A percentile compares a stretch with the other conserved stretches of the same genome.
Evolutionary conservation across 1,140 invertebrate species (phyloP).

Genomic region (Fopius arisanus): DNA sequence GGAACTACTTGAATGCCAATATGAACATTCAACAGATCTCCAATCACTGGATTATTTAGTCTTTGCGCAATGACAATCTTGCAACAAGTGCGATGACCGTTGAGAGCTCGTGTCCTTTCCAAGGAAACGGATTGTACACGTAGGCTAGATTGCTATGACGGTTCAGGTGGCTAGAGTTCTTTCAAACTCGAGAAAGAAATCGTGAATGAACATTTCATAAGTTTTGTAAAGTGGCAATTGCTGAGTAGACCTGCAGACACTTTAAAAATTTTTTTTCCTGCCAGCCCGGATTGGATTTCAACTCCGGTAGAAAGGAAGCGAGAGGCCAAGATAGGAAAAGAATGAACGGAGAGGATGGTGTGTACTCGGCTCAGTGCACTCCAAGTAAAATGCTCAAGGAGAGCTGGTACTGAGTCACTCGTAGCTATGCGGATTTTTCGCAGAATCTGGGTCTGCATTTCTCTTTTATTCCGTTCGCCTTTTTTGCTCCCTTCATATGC

Average conservation of each 20-base stretch:
- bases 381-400: conserved; percentile 48
- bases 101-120: conserved; percentile 39
- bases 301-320: conserved; percentile 13
- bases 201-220: conserved; percentile 49
- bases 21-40: conserved; percentile 10
- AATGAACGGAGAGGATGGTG: conserved; percentile 20
- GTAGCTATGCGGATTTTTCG: conserved; percentile 44
- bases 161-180: conserved; percentile 30
- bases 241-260: neutral
- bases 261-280: neutral
- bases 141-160: neutral
- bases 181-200: conserved; percentile 39
- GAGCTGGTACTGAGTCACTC: conserved; percentile 51
- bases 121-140: conserved; percentile 37
- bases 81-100: conserved; percentile 26
- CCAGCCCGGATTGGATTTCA: neutral
- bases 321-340: conserved; percentile 15
- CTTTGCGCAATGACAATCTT: conserved; percentile 31
- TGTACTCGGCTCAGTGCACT: conserved; percentile 30
- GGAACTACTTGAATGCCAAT: neutral
- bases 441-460: conserved; percentile 36
- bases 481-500: conserved; percentile 1
- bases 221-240: conserved; percentile 26
- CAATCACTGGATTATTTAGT: conserved; percentile 29
- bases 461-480: conserved; percentile 16